Evolutionary conservation across 2,888 invertebrate genomes (phyloP), one percentile per base, ranked within the genome.

Genomic region (Eumacrocentrus americanus): DNA sequence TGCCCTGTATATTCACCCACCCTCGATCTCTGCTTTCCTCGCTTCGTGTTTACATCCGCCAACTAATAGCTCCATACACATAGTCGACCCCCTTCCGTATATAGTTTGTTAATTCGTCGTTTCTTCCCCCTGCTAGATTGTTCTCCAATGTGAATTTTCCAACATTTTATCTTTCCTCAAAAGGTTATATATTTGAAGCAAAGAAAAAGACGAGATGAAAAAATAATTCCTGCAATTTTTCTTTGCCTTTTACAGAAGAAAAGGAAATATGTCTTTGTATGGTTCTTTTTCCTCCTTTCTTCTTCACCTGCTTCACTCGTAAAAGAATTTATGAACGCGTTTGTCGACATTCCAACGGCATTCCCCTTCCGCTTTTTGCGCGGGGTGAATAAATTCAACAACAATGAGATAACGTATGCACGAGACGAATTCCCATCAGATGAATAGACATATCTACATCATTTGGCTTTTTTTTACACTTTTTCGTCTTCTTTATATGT

Each of bases 21-120:
- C 22, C 38, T 57, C 58, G 58, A 58, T 29, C 58, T 14, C 23
- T 37, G 37, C 25, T 54, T 25, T 38, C 34, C 52, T 53, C 54
- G 35, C 14, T 58, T 67, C 62, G 67, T 72, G 71, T 72, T 73
- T 73, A 73, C 72, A 70, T 73, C 71, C 71, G 67, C 67, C 57
- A 70, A 67, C 70, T 72, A 73, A 73, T 73, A 73, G 71, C 71
- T 66, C 56, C 64, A 60, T 68, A 67, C 61, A 69, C 65, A 63
- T 58, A 65, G 57, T 47, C 62, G 60, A 60, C 53, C 64, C 64
- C 60, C 20, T 47, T 62, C 62, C 71, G 60, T 66, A n/a, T 51
- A 37, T 51, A 22, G 20, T 20, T 67, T 65, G 62, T 70, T 71
- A 71, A 70, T 68, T 14, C 29, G 14, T 34, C 22, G 14, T 20